Evolutionary conservation across 2,888 invertebrate genomes (phyloP).

Genomic region (Chironomus riparius): DNA sequence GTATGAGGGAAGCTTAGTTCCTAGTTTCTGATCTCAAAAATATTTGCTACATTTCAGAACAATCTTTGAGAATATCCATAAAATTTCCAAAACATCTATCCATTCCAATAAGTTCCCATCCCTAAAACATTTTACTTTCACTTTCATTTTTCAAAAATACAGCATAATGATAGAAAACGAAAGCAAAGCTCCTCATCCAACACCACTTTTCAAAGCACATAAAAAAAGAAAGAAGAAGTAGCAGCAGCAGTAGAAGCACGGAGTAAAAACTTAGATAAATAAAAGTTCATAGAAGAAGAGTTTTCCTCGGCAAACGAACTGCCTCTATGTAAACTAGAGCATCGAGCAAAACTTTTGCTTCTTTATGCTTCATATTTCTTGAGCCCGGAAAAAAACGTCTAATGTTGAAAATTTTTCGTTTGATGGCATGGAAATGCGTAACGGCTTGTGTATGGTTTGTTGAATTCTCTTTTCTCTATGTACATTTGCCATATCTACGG

Average conservation of each 20-base stretch:
- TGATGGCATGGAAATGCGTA: background rate
- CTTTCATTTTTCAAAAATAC: conserved; percentile 22
- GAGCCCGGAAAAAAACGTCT: background rate
- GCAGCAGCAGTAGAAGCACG: background rate
- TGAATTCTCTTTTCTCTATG: background rate
- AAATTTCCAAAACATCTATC: no score
- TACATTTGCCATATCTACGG: background rate
- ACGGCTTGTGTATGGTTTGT: background rate
- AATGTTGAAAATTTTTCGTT: background rate
- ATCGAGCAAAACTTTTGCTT: background rate
- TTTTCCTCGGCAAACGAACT: background rate
- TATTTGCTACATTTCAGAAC: no score
- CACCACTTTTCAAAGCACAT: background rate
- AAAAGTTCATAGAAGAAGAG: background rate
- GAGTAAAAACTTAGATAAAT: conserved; percentile 5
- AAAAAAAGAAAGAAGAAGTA: no score
- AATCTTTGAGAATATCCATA: no score
- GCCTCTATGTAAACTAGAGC: conserved; percentile 1
- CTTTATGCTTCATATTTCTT: background rate
- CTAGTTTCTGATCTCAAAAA: no score
- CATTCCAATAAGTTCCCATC: no score
- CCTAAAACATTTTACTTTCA: background rate
- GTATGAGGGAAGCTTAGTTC: no score
- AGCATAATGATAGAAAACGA: background rate
- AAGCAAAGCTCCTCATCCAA: background rate